Percentiles rank a stretch among this genome's conserved stretches.
These are phyloP conservation scores for Pherbina coryleti DNA, from an alignment of 2,888 invertebrate species.

Conservation along the genomic window DNA sequence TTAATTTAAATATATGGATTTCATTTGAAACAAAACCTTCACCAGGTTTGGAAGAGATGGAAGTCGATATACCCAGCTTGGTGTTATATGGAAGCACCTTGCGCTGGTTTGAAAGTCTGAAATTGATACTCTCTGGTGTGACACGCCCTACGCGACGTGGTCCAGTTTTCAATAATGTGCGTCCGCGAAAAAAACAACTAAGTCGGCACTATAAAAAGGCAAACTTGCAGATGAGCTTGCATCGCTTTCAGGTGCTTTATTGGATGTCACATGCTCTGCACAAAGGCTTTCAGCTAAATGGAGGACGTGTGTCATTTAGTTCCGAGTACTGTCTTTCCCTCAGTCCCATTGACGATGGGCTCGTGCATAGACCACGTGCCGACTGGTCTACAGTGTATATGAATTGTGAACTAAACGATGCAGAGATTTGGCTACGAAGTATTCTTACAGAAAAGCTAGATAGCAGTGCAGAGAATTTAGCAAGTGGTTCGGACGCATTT, in stretches of 20 bases:
- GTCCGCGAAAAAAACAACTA: constrained; percentile 89
- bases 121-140: constrained; percentile 90
- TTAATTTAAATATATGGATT: constrained; percentile 83
- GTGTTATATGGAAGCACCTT: constrained; percentile 93
- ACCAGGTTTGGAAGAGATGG: constrained; percentile 69
- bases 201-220: constrained; percentile 93
- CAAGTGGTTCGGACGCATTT: constrained; percentile 65
- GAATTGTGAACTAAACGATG: constrained; percentile 93
- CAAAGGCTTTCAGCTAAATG: constrained; percentile 88
- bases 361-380: constrained; percentile 87
- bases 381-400: constrained; percentile 94
- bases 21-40: constrained; percentile 82
- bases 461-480: constrained; percentile 66
- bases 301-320: constrained; percentile 84
- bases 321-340: constrained; percentile 83
- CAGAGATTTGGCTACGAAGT: constrained; percentile 92
- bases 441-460: constrained; percentile 73
- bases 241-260: constrained; percentile 83
- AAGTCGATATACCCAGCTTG: constrained; percentile 77
- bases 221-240: constrained; percentile 86
- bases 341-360: constrained; percentile 81
- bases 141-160: constrained; percentile 96
- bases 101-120: constrained; percentile 95
- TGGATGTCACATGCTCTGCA: constrained; percentile 99
- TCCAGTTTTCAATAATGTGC: constrained; percentile 84